Conservation (phyloP, 2,113 vertebrate species). For the Sinocyclocheilus anshuiensis region DNA sequence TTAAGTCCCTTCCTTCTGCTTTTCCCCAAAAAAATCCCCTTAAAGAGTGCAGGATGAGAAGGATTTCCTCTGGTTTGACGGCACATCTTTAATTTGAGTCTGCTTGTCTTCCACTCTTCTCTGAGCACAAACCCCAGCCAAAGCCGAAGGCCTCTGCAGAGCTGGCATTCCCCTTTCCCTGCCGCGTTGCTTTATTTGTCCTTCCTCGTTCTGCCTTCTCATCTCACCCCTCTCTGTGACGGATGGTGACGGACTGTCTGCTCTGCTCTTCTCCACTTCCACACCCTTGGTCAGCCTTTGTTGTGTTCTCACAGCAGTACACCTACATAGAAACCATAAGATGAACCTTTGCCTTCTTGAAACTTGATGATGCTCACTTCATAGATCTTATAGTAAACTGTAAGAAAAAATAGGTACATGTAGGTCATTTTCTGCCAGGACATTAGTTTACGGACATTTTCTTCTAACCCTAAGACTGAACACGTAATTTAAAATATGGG, state of each 20-base stretch:
- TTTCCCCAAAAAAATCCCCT: slow-evolving; percentile 59
- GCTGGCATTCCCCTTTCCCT: slow-evolving; percentile 67
- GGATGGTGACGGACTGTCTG: slow-evolving; percentile 77
- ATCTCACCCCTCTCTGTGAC: slow-evolving; percentile 71
- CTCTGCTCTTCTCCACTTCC: slow-evolving; percentile 62
- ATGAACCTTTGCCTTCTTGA: not conserved
- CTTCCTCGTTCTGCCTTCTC: slow-evolving; percentile 62
- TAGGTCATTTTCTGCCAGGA: not conserved
- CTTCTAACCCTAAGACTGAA: not conserved
- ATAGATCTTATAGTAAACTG: not conserved
- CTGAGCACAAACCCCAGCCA: slow-evolving; percentile 76
- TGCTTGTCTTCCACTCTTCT: slow-evolving; percentile 76
- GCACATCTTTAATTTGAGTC: slow-evolving; percentile 80
- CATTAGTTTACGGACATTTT: not conserved
- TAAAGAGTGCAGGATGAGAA: slow-evolving; percentile 67
- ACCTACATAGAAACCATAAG: not conserved
- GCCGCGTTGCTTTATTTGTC: slow-evolving; percentile 56
- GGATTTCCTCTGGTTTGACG: slow-evolving; percentile 74
- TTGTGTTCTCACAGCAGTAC: not conserved
- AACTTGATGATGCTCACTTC: not conserved
- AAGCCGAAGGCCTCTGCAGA: slow-evolving; percentile 66
- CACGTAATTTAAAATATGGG: not conserved
- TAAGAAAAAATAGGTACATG: too few relatives aligned
- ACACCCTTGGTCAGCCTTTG: slow-evolving; percentile 14
- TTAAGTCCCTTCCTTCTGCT: slow-evolving; percentile 69